A percentile compares a stretch with the other conserved stretches of the same genome.
Evolutionary conservation across 2,888 invertebrate species (phyloP).

Genomic region (Smittia aterrima): DNA sequence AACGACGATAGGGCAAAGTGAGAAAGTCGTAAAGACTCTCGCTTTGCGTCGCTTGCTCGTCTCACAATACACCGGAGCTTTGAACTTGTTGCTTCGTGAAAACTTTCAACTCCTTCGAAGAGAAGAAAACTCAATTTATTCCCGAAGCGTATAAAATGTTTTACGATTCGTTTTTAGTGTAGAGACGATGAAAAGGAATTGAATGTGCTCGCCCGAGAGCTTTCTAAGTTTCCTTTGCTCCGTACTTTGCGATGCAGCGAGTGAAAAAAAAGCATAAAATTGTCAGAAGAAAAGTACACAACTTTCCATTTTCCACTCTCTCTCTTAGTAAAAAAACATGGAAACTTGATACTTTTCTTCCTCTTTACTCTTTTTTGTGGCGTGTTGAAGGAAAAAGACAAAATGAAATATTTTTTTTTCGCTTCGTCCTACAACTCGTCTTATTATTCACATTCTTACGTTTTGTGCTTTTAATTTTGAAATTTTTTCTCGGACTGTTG

Average conservation of each 20-base stretch:
- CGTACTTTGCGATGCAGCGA: too few relatives aligned
- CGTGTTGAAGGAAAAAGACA: background rate
- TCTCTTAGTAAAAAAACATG: slow-evolving; percentile 22
- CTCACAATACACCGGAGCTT: background rate
- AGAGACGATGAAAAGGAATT: too few relatives aligned
- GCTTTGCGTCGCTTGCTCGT: too few relatives aligned
- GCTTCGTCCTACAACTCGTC: background rate
- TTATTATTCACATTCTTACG: too few relatives aligned
- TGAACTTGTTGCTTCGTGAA: slow-evolving; percentile 14
- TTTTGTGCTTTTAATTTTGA: slow-evolving; percentile 3
- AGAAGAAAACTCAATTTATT: background rate
- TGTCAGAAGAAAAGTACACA: background rate
- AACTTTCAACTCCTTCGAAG: background rate
- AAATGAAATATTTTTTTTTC: background rate
- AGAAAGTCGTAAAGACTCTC: background rate
- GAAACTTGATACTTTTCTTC: slow-evolving; percentile 34
- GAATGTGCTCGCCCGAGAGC: too few relatives aligned
- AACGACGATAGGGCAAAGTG: background rate
- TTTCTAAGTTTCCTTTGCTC: too few relatives aligned
- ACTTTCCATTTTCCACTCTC: slow-evolving; percentile 26
- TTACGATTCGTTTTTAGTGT: too few relatives aligned
- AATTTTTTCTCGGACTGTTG: slow-evolving; percentile 18
- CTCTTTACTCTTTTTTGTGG: background rate
- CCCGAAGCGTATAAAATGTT: too few relatives aligned
- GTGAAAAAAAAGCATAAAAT: too few relatives aligned